phyloP scores from a whole-genome alignment of 2,113 vertebrate species.

The Xenopus borealis region DNA sequence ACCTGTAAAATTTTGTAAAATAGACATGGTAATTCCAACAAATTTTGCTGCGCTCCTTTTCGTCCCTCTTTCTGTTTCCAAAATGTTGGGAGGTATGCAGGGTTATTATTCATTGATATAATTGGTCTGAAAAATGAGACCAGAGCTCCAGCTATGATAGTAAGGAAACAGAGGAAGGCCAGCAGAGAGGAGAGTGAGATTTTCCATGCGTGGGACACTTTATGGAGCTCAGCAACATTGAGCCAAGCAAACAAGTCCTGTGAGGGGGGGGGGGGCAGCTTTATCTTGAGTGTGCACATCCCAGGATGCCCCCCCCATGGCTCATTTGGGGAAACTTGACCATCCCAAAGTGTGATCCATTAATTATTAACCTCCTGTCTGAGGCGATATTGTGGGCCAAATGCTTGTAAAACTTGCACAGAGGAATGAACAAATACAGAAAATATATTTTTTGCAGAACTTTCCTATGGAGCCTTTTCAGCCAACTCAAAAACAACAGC shows the following conservation, averaged over 20 bases:
- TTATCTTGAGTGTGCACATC: not conserved
- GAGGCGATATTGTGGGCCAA: not conserved
- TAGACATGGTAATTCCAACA: too few species aligned
- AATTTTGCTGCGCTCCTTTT: too few species aligned
- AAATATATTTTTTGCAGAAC: not conserved
- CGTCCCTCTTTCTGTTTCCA: too few species aligned
- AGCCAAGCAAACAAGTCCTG: slow-evolving; percentile 14
- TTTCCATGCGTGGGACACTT: slow-evolving; percentile 5
- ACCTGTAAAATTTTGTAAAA: too few species aligned
- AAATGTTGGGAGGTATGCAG: too few species aligned
- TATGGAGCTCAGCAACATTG: not conserved
- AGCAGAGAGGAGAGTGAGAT: not conserved
- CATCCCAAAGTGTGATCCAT: not conserved
- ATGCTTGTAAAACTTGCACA: not conserved
- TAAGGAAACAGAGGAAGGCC: not conserved
- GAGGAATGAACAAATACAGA: not conserved
- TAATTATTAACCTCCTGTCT: slow-evolving; percentile 29
- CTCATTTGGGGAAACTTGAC: not conserved
- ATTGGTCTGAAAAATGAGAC: too few species aligned
- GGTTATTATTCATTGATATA: too few species aligned
- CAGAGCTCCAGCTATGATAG: not conserved
- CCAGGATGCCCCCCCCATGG: not conserved
- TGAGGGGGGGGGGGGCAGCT: not conserved
- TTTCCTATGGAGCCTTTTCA: not conserved
- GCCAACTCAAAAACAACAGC: too few species aligned